Evolutionary conservation across 2,797 vertebrate genomes (phyloP).

Genomic region (Chelon auratus): DNA sequence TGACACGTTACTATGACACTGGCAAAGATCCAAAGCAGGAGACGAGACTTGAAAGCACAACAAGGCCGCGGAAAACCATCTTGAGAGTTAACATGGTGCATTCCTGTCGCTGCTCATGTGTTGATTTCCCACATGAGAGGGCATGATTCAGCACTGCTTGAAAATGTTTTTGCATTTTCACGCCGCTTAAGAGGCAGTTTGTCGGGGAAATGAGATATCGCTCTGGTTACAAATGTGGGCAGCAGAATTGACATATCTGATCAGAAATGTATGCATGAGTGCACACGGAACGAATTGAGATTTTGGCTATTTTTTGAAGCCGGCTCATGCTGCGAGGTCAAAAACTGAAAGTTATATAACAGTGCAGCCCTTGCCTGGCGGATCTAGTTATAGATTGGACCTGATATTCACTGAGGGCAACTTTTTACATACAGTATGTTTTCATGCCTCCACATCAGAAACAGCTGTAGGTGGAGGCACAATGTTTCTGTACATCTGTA

Average conservation of each 20-base stretch:
- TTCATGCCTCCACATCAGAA: no score
- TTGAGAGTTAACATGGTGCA: slow-evolving; percentile 45
- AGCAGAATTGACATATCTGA: slow-evolving; percentile 27
- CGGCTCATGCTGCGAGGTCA: slow-evolving; percentile 4
- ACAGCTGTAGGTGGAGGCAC: no score
- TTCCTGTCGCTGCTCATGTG: slow-evolving; percentile 53
- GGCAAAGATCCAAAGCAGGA: slow-evolving; percentile 47
- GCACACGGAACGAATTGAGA: background rate
- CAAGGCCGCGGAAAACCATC: slow-evolving; percentile 37
- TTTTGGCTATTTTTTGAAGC: background rate
- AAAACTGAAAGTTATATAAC: slow-evolving; percentile 1
- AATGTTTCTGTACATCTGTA: no score
- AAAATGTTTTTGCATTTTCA: slow-evolving; percentile 36
- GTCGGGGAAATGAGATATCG: slow-evolving; percentile 13
- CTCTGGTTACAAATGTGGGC: slow-evolving; percentile 32
- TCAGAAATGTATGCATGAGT: slow-evolving; percentile 21
- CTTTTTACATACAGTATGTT: no score
- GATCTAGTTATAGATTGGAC: background rate
- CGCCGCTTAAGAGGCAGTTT: slow-evolving; percentile 20
- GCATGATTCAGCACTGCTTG: slow-evolving; percentile 46
- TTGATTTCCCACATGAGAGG: slow-evolving; percentile 49
- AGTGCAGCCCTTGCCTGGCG: slow-evolving; percentile 6
- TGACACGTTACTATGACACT: slow-evolving; percentile 61
- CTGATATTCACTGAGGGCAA: background rate
- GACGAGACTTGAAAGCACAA: slow-evolving; percentile 57